Evolutionary conservation across 2,113 vertebrate species (phyloP).

Genomic region (Passer montanus): DNA sequence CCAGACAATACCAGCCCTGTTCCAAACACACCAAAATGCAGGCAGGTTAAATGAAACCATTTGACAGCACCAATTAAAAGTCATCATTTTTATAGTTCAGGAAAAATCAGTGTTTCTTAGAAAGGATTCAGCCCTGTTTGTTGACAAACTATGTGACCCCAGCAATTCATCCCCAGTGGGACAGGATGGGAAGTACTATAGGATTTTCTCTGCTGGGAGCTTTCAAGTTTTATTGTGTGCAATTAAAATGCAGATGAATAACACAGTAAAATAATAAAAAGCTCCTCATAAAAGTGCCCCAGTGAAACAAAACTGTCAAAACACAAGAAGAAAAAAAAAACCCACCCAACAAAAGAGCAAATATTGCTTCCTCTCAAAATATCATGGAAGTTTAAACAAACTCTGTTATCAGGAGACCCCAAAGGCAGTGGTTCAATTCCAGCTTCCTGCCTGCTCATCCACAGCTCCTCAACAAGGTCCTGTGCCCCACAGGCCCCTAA

Average conservation of each 20-base stretch:
- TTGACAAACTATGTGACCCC: not conserved
- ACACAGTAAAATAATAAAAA: slow-evolving; percentile 59
- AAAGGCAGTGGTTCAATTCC: not conserved
- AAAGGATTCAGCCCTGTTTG: not conserved
- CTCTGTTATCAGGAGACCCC: not conserved
- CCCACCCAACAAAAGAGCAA: not conserved
- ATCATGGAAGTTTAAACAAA: slow-evolving; percentile 14
- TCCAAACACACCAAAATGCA: not conserved
- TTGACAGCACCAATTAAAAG: not conserved
- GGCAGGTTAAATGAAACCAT: not conserved
- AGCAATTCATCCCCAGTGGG: slow-evolving; percentile 26
- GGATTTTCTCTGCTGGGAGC: slow-evolving; percentile 57
- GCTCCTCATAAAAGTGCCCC: slow-evolving; percentile 28
- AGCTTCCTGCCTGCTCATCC: not conserved
- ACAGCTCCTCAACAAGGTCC: not conserved
- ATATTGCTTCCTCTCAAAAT: slow-evolving; percentile 22
- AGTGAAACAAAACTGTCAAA: slow-evolving; percentile 40
- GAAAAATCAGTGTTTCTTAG: not conserved
- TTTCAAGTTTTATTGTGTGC: slow-evolving; percentile 61
- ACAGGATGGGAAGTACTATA: slow-evolving; percentile 39
- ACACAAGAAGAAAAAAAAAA: not conserved
- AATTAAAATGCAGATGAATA: slow-evolving; percentile 62
- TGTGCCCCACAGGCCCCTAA: not conserved
- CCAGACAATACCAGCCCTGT: not conserved
- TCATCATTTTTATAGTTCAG: not conserved